Evolutionary conservation across 2,113 vertebrate genomes (phyloP).

Genomic region (Myotis yumanensis): DNA sequence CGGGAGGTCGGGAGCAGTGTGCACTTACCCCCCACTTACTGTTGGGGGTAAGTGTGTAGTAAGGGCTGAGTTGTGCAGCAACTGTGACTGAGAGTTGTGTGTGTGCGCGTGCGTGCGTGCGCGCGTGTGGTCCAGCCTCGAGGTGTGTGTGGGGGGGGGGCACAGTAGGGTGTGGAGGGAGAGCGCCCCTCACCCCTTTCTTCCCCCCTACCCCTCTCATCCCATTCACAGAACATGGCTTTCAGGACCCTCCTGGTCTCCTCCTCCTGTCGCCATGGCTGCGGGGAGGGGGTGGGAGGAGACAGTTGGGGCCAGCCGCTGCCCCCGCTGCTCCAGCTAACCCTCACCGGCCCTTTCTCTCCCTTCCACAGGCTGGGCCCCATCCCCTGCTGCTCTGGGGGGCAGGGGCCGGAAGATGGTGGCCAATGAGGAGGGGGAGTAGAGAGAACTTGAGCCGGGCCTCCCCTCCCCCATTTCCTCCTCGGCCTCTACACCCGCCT

Average conservation of each 20-base stretch:
- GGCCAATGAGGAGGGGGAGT: constrained; percentile 77
- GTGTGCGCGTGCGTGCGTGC: not conserved
- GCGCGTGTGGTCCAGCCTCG: constrained; percentile 65
- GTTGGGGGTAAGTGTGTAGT: constrained; percentile 44
- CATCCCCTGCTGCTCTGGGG: constrained; percentile 75
- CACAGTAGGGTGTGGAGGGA: constrained; percentile 47
- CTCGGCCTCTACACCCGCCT: constrained; percentile 66
- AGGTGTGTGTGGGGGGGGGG: constrained; percentile 38
- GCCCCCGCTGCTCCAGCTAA: constrained; percentile 70
- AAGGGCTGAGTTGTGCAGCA: constrained; percentile 47
- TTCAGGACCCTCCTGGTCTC: constrained; percentile 70
- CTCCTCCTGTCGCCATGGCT: constrained; percentile 74
- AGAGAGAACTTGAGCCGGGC: constrained; percentile 76
- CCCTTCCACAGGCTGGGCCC: constrained; percentile 73
- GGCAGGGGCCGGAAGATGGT: constrained; percentile 76
- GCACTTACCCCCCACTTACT: too few species aligned
- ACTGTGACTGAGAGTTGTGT: constrained; percentile 60
- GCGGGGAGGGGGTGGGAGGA: constrained; percentile 67
- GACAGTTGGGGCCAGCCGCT: constrained; percentile 67
- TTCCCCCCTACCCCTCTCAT: constrained; percentile 36
- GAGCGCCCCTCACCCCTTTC: constrained; percentile 46
- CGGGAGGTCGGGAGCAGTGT: not conserved
- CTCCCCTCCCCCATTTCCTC: constrained; percentile 80
- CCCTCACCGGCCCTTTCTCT: constrained; percentile 79
- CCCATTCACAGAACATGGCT: constrained; percentile 73